Percentiles rank a stretch among this genome's conserved stretches.
Evolutionary conservation across 2,797 vertebrate species (phyloP).

Genomic region (Parauchenoglanis ngamensis): DNA sequence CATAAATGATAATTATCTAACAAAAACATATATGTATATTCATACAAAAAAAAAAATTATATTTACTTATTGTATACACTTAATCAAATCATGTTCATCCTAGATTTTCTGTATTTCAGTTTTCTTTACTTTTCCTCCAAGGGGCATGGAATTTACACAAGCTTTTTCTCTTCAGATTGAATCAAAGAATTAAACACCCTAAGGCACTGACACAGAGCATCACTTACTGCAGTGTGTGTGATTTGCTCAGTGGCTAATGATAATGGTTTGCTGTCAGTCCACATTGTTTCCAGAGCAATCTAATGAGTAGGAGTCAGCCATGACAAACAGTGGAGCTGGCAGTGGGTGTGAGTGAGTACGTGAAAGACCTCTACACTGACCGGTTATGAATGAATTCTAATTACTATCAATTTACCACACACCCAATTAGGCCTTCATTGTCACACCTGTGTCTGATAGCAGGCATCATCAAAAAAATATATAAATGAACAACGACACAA

Average conservation of each 20-base stretch:
- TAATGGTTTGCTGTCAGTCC: constrained; percentile 57
- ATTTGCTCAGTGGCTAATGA: constrained; percentile 59
- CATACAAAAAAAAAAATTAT: neutral
- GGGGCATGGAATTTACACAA: constrained; percentile 4
- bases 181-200: constrained; percentile 13
- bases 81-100: neutral
- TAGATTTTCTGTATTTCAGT: neutral
- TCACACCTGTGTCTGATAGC: constrained; percentile 13
- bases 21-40: neutral
- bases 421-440: constrained; percentile 28
- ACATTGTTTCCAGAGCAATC: constrained; percentile 54
- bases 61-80: neutral
- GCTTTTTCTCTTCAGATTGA: neutral
- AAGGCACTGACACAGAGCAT: constrained; percentile 11
- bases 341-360: constrained; percentile 7
- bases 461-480: neutral
- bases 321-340: constrained; percentile 12
- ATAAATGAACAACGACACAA: neutral
- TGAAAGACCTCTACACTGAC: constrained; percentile 29
- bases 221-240: constrained; percentile 27
- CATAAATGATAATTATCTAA: neutral
- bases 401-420: constrained; percentile 49
- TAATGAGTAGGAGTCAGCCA: constrained; percentile 55
- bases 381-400: constrained; percentile 55
- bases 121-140: neutral